Conservation (phyloP, 2,113 vertebrate species). For the Peromyscus leucopus region DNA sequence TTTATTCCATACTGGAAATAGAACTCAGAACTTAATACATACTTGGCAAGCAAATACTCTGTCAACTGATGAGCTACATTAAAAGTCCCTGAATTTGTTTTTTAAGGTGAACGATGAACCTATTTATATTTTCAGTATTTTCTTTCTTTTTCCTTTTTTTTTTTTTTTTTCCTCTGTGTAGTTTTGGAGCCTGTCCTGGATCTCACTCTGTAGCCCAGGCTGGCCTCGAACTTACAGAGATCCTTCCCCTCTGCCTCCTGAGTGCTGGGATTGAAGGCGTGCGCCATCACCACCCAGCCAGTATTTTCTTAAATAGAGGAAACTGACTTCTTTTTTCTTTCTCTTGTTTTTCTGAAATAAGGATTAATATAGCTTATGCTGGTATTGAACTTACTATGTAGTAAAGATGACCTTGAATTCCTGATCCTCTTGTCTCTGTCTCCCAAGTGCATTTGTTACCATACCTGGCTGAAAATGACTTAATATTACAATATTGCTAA, state of each 20-base stretch:
- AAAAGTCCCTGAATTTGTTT: neutral
- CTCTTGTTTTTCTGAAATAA: neutral
- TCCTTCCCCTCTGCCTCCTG: neutral
- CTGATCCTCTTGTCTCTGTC: neutral
- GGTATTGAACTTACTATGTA: neutral
- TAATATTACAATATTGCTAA: conserved; percentile 45
- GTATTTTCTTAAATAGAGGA: conserved; percentile 45
- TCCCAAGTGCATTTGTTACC: neutral
- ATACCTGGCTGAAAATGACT: conserved; percentile 10
- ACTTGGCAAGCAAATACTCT: neutral
- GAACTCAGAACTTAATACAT: neutral
- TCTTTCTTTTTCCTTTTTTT: neutral
- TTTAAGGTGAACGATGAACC: neutral
- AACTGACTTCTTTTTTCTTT: neutral
- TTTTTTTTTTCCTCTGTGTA: too few species aligned
- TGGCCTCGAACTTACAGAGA: neutral
- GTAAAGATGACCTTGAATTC: neutral
- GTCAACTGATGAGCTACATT: neutral
- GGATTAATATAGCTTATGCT: neutral
- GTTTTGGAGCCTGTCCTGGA: neutral
- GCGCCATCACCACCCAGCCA: neutral
- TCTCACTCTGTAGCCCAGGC: neutral
- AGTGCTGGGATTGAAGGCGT: neutral
- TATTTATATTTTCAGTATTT: conserved; percentile 42
- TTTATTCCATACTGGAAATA: neutral